Percentiles rank a stretch among this genome's conserved stretches.
Evolutionary conservation across 2,888 invertebrate genomes (phyloP).

Genomic region (Heliconius erato): DNA sequence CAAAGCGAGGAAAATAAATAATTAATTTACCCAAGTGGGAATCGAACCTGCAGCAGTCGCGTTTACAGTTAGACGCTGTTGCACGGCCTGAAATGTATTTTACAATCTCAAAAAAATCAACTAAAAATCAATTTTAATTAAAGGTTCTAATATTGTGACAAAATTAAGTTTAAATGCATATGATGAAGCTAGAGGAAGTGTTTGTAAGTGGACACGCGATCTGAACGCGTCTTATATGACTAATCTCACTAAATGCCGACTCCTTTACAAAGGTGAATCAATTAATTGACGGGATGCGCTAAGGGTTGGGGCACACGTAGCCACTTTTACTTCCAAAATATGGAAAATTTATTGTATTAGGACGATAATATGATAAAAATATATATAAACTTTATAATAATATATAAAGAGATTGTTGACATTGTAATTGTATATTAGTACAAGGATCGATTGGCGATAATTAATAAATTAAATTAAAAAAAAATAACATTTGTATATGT

Average conservation of each 20-base stretch:
- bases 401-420: no score
- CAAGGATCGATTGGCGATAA: no score
- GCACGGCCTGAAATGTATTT: not conserved
- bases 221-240: slow-evolving; percentile 56
- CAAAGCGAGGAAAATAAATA: not conserved
- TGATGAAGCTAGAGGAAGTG: slow-evolving; percentile 39
- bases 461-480: no score
- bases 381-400: not conserved
- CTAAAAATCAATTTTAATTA: not conserved
- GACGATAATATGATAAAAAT: not conserved
- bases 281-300: slow-evolving; percentile 72
- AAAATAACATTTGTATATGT: no score
- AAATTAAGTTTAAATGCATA: slow-evolving; percentile 25
- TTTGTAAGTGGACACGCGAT: slow-evolving; percentile 51
- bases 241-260: slow-evolving; percentile 59
- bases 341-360: not conserved
- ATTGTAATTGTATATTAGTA: no score
- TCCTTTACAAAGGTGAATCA: slow-evolving; percentile 74
- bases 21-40: not conserved
- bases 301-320: slow-evolving; percentile 61
- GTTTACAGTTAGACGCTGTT: not conserved
- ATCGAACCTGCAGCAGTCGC: not conserved
- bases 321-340: not conserved
- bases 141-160: not conserved
- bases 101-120: not conserved